Conservation (phyloP, 2,888 invertebrate species). For the Drosophila gaucha region DNA sequence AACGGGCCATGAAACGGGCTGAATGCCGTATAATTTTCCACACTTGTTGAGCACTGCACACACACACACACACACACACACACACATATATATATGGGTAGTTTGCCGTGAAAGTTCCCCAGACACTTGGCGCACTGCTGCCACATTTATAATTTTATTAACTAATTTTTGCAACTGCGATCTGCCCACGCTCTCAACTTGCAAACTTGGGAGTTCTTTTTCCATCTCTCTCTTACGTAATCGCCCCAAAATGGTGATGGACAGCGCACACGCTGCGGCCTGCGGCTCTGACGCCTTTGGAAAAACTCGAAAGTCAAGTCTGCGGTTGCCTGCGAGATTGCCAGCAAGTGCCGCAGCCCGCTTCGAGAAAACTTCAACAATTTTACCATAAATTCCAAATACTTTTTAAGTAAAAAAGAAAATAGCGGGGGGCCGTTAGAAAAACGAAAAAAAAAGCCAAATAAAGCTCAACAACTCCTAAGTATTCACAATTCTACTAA, state of each 20-base stretch:
- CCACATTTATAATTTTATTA: slow-evolving; percentile 32
- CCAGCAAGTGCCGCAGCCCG: no score
- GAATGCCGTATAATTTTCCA: slow-evolving; percentile 20
- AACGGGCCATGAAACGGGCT: slow-evolving; percentile 5
- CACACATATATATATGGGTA: neutral
- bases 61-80: neutral
- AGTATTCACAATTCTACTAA: neutral
- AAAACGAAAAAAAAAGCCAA: no score
- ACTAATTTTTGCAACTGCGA: slow-evolving; percentile 1
- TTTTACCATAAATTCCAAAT: slow-evolving; percentile 2
- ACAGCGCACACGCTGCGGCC: slow-evolving; percentile 31
- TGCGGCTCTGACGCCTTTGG: slow-evolving; percentile 13
- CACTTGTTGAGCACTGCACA: slow-evolving; percentile 47
- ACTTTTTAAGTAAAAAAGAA: neutral
- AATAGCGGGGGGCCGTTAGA: no score
- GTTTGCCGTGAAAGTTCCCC: slow-evolving; percentile 1
- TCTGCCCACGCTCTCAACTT: neutral
- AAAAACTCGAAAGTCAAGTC: neutral
- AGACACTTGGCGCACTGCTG: slow-evolving; percentile 5
- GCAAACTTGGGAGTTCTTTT: neutral
- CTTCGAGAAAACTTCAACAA: neutral
- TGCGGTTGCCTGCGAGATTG: neutral
- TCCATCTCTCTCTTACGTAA: slow-evolving; percentile 3
- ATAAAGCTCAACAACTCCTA: neutral
- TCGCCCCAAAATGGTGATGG: slow-evolving; percentile 51